Evolutionary conservation across 2,113 vertebrate species (phyloP).

Genomic region (Girardinichthys multiradiatus): DNA sequence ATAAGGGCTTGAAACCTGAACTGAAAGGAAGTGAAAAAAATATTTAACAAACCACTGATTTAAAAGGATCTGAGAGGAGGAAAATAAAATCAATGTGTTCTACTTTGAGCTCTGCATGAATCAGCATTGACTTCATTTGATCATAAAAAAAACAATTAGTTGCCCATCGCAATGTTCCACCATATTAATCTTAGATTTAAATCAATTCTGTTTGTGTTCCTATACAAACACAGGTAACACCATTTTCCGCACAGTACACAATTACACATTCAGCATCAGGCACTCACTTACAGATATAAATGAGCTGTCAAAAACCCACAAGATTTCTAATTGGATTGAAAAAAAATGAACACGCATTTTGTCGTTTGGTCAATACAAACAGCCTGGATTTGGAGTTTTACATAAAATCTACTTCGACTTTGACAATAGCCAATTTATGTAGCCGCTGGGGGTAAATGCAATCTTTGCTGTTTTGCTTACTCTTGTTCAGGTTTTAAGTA

Average conservation of each 20-base stretch:
- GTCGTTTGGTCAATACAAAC: slow-evolving; percentile 76
- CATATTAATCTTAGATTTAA: slow-evolving; percentile 66
- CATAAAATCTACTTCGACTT: slow-evolving; percentile 76
- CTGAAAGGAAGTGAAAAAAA: neutral
- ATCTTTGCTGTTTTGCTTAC: slow-evolving; percentile 46
- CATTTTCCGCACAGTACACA: slow-evolving; percentile 67
- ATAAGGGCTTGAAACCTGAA: neutral
- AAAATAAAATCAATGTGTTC: neutral
- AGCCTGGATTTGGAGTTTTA: slow-evolving; percentile 74
- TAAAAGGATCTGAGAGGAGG: slow-evolving; percentile 4
- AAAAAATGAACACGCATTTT: slow-evolving; percentile 75
- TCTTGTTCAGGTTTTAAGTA: slow-evolving; percentile 56
- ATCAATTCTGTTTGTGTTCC: slow-evolving; percentile 66
- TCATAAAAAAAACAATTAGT: slow-evolving; percentile 63
- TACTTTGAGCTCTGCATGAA: slow-evolving; percentile 13
- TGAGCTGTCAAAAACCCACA: slow-evolving; percentile 75
- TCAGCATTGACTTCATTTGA: slow-evolving; percentile 60
- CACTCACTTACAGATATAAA: slow-evolving; percentile 76
- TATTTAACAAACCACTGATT: slow-evolving; percentile 19
- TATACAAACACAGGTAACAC: slow-evolving; percentile 63
- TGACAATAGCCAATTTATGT: slow-evolving; percentile 65
- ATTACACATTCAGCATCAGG: slow-evolving; percentile 64
- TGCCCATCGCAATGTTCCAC: slow-evolving; percentile 51
- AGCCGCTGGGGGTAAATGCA: slow-evolving; percentile 54
- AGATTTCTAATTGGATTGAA: slow-evolving; percentile 76